Conservation (phyloP, 2,113 vertebrate species). For the Pontoporia blainvillei region DNA sequence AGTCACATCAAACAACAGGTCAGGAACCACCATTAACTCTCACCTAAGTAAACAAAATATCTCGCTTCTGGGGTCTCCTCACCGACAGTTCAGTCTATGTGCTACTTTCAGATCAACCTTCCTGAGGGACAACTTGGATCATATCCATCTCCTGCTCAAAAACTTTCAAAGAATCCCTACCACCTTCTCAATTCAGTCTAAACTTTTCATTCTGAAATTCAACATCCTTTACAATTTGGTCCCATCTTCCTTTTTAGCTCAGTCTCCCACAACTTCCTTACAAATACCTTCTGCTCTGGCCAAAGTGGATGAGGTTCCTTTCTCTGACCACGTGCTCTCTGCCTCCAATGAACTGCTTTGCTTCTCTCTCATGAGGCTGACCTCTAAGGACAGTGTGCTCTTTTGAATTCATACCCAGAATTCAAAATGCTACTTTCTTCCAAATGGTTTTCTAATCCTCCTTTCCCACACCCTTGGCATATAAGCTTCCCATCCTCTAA, state of each 20-base stretch:
- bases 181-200: neutral
- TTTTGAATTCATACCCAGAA: neutral
- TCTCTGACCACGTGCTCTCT: neutral
- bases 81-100: rapidly evolving
- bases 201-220: neutral
- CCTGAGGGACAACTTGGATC: neutral
- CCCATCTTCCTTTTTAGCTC: neutral
- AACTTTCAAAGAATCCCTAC: neutral
- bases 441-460: neutral
- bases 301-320: neutral
- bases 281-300: neutral
- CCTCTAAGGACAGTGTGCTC: neutral
- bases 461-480: neutral
- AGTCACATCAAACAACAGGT: neutral
- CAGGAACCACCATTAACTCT: neutral
- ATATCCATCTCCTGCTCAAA: neutral
- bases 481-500: neutral
- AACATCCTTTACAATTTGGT: neutral
- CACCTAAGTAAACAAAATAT: neutral
- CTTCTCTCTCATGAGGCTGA: rapidly evolving
- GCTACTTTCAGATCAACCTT: neutral
- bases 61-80: neutral
- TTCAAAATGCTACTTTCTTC: neutral
- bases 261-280: neutral
- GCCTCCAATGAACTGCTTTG: neutral